Conservation (phyloP, 2,888 invertebrate genomes). For the Melanostoma mellinum region DNA sequence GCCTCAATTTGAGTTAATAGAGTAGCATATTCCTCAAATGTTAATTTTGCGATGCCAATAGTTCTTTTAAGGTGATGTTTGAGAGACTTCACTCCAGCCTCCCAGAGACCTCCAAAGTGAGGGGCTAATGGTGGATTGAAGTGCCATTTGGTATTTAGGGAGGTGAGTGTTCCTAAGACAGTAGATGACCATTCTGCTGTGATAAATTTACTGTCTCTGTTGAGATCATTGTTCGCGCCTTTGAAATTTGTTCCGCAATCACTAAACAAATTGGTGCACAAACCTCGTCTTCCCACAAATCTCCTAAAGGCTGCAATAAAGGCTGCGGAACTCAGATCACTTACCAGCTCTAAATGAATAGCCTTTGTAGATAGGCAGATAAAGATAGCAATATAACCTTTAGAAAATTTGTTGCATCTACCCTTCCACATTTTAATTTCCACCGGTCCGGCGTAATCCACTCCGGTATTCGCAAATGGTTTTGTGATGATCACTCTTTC, state of each 20-base stretch:
- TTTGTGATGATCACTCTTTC: constrained; percentile 8
- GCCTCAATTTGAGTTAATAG: constrained; percentile 6
- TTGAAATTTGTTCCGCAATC: constrained; percentile 35
- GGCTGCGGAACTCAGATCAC: background rate
- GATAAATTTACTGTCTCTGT: constrained; percentile 7
- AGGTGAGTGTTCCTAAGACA: background rate
- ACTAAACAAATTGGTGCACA: constrained; percentile 18
- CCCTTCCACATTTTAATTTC: constrained; percentile 9
- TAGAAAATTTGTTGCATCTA: constrained; percentile 5
- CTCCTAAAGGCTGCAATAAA: background rate
- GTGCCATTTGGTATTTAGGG: constrained; percentile 6
- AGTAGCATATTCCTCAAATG: constrained; percentile 18
- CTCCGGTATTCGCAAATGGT: constrained; percentile 21
- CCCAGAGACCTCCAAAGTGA: constrained; percentile 5
- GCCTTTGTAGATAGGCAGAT: constrained; percentile 7
- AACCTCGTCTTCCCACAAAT: background rate
- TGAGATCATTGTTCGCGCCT: constrained; percentile 23
- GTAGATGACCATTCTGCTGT: background rate
- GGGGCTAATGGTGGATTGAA: constrained; percentile 8
- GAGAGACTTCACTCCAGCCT: background rate
- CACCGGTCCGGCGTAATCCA: constrained; percentile 22
- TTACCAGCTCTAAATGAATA: background rate
- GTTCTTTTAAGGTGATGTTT: constrained; percentile 9
- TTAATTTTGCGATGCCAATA: constrained; percentile 1
- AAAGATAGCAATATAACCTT: constrained; percentile 7